phyloP scores from a whole-genome alignment of 2,888 invertebrate genomes.

The Frankliniella intonsa region DNA sequence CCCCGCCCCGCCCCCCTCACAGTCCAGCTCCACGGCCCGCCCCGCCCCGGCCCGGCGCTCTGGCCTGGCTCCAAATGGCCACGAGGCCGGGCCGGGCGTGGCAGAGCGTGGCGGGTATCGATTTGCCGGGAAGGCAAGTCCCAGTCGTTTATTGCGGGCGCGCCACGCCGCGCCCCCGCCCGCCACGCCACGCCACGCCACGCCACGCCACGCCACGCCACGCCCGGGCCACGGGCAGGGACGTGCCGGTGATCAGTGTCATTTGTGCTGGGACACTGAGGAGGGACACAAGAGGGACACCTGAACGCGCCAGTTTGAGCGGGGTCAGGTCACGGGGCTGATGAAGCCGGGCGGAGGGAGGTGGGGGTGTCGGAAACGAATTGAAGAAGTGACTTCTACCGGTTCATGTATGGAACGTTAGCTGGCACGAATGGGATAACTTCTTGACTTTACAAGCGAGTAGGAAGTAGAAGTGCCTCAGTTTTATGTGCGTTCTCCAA shows the following conservation, averaged over 20 bases:
- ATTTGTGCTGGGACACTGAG: not conserved
- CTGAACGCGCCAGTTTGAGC: no score
- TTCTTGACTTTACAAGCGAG: no score
- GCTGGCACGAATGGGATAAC: no score
- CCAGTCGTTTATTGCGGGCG: not conserved
- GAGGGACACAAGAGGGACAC: no score
- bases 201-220: not conserved
- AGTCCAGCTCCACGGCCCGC: not conserved
- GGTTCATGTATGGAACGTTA: no score
- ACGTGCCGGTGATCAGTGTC: not conserved
- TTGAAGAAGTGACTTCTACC: no score
- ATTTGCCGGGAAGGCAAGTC: not conserved
- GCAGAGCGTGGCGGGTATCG: not conserved
- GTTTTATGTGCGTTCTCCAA: no score
- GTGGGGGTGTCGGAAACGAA: no score
- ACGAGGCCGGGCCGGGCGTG: not conserved
- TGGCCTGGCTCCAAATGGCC: not conserved
- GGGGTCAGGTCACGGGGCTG: no score
- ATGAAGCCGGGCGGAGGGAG: no score
- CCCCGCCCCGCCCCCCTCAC: not conserved
- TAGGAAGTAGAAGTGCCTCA: no score
- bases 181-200: not conserved
- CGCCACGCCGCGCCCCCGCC: not conserved
- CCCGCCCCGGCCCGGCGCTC: not conserved
- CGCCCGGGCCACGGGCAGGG: not conserved